Base-by-base conservation (phyloP, 2,888 invertebrate genomes). In the Neoascia interrupta region DNA sequence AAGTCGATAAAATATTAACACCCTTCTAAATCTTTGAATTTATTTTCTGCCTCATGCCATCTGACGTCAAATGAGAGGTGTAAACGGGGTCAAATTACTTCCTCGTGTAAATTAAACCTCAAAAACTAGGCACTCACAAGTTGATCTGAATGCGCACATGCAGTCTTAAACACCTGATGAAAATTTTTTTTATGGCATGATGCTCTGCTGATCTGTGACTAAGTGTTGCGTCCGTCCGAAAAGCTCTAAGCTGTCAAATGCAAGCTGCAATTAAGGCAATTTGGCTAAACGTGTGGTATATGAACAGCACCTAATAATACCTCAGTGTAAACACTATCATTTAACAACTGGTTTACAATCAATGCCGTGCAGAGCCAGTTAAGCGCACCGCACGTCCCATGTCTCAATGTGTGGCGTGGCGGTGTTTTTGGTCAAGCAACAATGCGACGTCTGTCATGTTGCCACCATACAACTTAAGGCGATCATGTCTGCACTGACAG, bases 321-420 rank as follows among this genome's bases (percentile, higher is more conserved):
- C 23, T 26, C 37, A 10, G 26, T 36, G 21, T 47, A 39, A 54
- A 64, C 64, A 43, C 16, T 61, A 61, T 69, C 54, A 47, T 75
- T 39, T 54, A 6, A 13, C 49, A 76, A 64, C 63, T 13, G 64
- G 51, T 64, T 69, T 58, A 53, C 31, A 61, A 70, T 64, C 58
- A 70, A 58, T 53, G 43, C 58, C 45, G 39, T 53, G 53, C 39
- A 70, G 53, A 53, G 63, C 28, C 11, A 31, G 51, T 56, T 31
- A 13, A 75, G 56, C 43, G 15, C 63, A 8, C 26, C 26, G n/a
- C 31, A 75, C 63, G 63, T 75, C 37, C 51, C 56, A 51, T 76
- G 51, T 64, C 18, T 39, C 53, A 75, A 51, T 21, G 15, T 47
- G 15, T n/a, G 21, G 23, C 19, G n/a, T n/a, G n/a, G n/a, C n/a